Conservation (phyloP, 2,113 vertebrate species). For the Scalopus aquaticus region DNA sequence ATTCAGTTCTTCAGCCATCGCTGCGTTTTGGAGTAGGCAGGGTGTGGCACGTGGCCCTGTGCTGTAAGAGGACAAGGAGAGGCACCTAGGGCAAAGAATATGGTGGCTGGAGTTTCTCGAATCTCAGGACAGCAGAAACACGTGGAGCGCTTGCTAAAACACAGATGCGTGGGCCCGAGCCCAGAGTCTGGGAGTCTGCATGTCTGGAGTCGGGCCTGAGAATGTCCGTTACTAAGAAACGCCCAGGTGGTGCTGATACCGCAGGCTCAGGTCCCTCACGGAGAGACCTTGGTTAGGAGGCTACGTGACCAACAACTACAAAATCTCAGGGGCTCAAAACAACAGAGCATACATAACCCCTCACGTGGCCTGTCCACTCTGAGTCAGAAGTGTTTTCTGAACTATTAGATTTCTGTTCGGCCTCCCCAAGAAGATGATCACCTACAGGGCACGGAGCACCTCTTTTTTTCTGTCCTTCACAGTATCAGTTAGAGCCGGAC, state of each 20-base stretch:
- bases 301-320: background rate
- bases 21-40: background rate
- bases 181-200: background rate
- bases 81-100: background rate
- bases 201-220: background rate
- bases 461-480: background rate
- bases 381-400: background rate
- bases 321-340: background rate
- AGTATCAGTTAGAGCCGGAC: background rate
- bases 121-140: background rate
- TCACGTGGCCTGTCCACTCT: background rate
- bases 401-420: background rate
- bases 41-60: background rate
- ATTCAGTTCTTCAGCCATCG: background rate
- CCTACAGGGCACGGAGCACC: too few species aligned
- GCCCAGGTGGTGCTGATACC: background rate
- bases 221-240: background rate
- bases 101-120: background rate
- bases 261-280: background rate
- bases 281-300: background rate
- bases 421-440: background rate
- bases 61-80: too few species aligned
- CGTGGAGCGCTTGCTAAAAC: background rate
- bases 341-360: background rate
- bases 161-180: background rate